Conservation (phyloP, 2,888 invertebrate species). For the Mamestra brassicae region DNA sequence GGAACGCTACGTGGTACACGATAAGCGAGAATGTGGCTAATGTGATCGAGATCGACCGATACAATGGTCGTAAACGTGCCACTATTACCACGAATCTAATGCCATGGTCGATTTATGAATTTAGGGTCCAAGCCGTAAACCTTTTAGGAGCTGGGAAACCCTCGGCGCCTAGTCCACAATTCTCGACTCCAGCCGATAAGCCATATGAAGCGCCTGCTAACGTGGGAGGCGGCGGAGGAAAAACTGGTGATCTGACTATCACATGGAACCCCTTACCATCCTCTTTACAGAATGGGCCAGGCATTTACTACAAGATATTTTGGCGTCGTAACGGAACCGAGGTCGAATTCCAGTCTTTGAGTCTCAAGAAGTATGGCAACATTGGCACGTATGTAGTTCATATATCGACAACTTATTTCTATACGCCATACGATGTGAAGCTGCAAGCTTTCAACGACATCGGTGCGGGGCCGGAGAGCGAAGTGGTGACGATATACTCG, state of each 20-base stretch:
- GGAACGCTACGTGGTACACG: slow-evolving; percentile 95
- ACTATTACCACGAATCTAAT: slow-evolving; percentile 93
- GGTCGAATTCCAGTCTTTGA: slow-evolving; percentile 94
- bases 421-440: slow-evolving; percentile 96
- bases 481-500: slow-evolving; percentile 94
- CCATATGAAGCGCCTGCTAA: slow-evolving; percentile 95
- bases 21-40: slow-evolving; percentile 92
- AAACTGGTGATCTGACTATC: slow-evolving; percentile 98
- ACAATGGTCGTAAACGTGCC: slow-evolving; percentile 94
- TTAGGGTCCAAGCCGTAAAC: slow-evolving; percentile 97
- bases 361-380: slow-evolving; percentile 94
- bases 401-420: slow-evolving; percentile 94
- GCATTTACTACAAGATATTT: slow-evolving; percentile 97
- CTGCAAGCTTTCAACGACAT: slow-evolving; percentile 95
- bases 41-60: slow-evolving; percentile 94
- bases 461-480: slow-evolving; percentile 96
- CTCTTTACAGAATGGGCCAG: slow-evolving; percentile 96
- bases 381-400: slow-evolving; percentile 95
- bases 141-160: slow-evolving; percentile 95
- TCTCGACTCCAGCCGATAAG: slow-evolving; percentile 95
- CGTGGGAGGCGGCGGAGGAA: slow-evolving; percentile 98
- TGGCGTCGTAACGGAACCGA: slow-evolving; percentile 95
- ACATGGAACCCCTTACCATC: slow-evolving; percentile 95
- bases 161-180: slow-evolving; percentile 96
- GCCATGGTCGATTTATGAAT: slow-evolving; percentile 97